phyloP scores from a whole-genome alignment of 2,113 vertebrate species.

The Triplophysa dalaica region DNA sequence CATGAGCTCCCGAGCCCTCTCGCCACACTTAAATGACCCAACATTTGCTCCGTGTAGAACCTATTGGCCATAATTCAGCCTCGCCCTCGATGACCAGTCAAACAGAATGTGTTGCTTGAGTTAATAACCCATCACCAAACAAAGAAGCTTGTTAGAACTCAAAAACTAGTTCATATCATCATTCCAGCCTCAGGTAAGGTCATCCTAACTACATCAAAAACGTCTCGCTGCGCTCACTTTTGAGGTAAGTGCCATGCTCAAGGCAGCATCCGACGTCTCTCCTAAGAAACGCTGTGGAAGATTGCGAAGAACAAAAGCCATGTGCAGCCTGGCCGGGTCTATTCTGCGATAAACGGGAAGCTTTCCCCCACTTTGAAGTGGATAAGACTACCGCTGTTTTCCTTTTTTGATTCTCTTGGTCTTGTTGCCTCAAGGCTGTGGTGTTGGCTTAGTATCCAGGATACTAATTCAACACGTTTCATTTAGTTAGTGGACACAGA shows the following conservation, averaged over 20 bases:
- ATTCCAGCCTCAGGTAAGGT: neutral
- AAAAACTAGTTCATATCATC: neutral
- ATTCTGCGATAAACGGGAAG: slow-evolving; percentile 46
- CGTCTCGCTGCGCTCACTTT: neutral
- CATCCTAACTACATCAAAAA: neutral
- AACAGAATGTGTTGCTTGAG: neutral
- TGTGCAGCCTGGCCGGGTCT: neutral
- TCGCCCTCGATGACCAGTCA: neutral
- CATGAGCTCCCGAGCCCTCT: neutral
- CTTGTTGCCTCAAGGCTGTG: slow-evolving; percentile 56
- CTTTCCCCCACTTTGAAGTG: slow-evolving; percentile 63
- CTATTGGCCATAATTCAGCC: neutral
- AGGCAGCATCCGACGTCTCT: neutral
- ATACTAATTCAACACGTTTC: slow-evolving; percentile 40
- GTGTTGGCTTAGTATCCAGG: slow-evolving; percentile 43
- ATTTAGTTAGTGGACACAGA: slow-evolving; percentile 42
- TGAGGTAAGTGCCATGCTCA: neutral
- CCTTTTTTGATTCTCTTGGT: slow-evolving; percentile 61
- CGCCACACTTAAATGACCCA: neutral
- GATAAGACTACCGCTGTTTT: slow-evolving; percentile 57
- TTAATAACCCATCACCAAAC: neutral
- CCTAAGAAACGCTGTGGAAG: too few relatives aligned
- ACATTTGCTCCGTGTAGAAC: neutral
- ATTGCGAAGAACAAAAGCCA: too few relatives aligned
- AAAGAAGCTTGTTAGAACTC: neutral